Percentiles rank a stretch among this genome's conserved stretches.
Conservation (phyloP, 1,140 invertebrate species). For the Portunus trituberculatus region DNA sequence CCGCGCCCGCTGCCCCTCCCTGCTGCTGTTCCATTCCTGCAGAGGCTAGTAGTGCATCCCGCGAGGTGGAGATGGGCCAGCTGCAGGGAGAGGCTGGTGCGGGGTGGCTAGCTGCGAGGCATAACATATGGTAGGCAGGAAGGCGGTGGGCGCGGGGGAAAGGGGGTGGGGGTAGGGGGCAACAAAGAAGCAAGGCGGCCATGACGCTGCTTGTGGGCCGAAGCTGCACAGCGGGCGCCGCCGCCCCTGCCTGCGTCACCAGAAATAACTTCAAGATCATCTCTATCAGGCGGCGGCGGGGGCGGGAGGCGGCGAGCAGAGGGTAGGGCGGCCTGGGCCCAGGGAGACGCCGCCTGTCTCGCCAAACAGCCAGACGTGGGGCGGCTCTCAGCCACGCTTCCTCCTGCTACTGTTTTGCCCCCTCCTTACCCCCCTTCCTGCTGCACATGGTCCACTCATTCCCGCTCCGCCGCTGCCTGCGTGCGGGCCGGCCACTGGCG, state of each 20-base stretch:
- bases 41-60: too few species aligned
- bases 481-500: background rate
- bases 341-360: background rate
- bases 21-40: background rate
- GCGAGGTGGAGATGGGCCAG: background rate
- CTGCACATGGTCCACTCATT: background rate
- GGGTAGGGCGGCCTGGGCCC: background rate
- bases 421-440: background rate
- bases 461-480: background rate
- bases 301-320: too few species aligned
- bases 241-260: background rate
- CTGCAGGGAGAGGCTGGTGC: background rate
- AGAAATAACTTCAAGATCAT: conserved; percentile 15
- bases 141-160: background rate
- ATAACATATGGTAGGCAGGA: background rate
- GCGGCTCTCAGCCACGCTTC: background rate
- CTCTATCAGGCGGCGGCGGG: background rate
- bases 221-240: background rate
- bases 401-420: conserved; percentile 1
- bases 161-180: background rate
- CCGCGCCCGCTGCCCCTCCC: background rate
- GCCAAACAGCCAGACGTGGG: background rate
- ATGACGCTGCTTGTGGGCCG: background rate
- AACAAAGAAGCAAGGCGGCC: background rate
- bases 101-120: background rate